Evolutionary conservation across 1,140 invertebrate genomes (phyloP).

Genomic region (Thereuonema tuberculata): DNA sequence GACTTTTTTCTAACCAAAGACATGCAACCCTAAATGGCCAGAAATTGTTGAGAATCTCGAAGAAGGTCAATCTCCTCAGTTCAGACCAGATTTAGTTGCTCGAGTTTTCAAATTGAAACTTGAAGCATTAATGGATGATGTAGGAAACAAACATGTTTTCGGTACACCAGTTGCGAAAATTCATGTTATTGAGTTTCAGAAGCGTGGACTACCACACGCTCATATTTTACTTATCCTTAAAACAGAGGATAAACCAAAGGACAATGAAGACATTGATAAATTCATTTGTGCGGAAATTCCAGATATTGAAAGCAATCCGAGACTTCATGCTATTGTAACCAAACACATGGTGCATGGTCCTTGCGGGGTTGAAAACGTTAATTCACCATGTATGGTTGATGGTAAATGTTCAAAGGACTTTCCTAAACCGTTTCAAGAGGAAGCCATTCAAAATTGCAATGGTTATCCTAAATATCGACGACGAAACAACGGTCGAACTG

Average conservation of each 20-base stretch:
- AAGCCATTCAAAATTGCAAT: not conserved
- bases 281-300: conserved; percentile 25
- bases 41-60: conserved; percentile 29
- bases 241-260: conserved; percentile 3
- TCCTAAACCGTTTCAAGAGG: not conserved
- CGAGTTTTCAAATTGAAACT: conserved; percentile 32
- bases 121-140: conserved; percentile 22
- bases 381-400: conserved; percentile 17
- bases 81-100: conserved; percentile 29
- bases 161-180: conserved; percentile 26
- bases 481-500: not conserved
- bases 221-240: conserved; percentile 34
- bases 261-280: conserved; percentile 30
- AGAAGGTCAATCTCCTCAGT: conserved; percentile 20
- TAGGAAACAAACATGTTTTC: conserved; percentile 24
- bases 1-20: conserved; percentile 27
- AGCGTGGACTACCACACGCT: conserved; percentile 37
- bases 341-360: conserved; percentile 18
- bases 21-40: conserved; percentile 36
- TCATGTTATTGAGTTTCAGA: conserved; percentile 39
- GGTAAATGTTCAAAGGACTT: conserved; percentile 15
- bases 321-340: conserved; percentile 2
- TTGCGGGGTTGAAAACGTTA: conserved; percentile 15
- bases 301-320: not conserved
- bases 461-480: not conserved